Base-by-base conservation (phyloP, 2,797 vertebrate species). In the Pogoniulus pusillus region DNA sequence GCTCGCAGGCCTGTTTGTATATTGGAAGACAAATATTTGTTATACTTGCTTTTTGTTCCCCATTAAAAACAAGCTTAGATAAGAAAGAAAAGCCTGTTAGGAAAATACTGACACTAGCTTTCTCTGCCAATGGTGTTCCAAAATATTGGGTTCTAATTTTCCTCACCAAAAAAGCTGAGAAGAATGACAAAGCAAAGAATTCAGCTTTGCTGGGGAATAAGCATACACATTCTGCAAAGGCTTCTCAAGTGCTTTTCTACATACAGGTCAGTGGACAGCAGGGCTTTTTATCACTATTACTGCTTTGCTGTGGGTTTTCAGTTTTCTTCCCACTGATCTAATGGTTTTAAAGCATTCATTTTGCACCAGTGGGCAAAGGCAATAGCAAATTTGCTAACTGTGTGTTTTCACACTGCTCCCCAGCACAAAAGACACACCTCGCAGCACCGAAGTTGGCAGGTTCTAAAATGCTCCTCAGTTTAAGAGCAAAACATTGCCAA, bases 51-150 rank as follows among this genome's bases (percentile, higher is more conserved):
- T 82, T 77, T 86, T 9, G 7, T 58, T 17, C 9, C 4, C 71
- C 15, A 58, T 55, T 91, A 86, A 91, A 90, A 95, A 88, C 62
- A 10, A 86, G 27, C 51, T 77, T 74, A 72, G 47, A 35, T 78
- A 47, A 84, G 80, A 82, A 70, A 51, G 26, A 82, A 78, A 88
- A 79, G 24, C 13, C 27, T 74, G 58, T 68, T 45, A 34, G 34
- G 10, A 84, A 70, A 86, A 45, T 59, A 74, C 26, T 71, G 62
- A 55, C 58, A 47, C 3, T 53, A 47, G 27, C 7, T 77, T 78
- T 87, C 30, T 82, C 58, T 62, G 19, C 10, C 59, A 59, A 18
- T 11, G 19, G 16, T 74, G 19, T 18, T 82, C 57, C 34, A 88
- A 65, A 88, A 78, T 9, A 60, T 1, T 23, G 27, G 4, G 0